phyloP scores from a whole-genome alignment of 2,113 vertebrate genomes.

The Petromus typicus region DNA sequence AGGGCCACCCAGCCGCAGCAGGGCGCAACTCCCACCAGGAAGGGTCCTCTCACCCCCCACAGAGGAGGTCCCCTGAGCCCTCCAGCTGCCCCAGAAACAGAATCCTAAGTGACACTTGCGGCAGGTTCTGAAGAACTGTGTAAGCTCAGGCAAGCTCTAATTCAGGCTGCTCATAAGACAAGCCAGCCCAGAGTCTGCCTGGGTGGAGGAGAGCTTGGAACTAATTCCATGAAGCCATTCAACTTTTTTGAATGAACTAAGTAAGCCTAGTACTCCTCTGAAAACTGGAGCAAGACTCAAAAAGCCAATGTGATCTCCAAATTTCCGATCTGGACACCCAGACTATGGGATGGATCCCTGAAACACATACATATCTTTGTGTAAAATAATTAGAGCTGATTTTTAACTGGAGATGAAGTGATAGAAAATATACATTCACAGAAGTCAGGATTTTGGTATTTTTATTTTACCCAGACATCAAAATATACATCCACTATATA shows the following conservation, averaged over 20 bases:
- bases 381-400: neutral
- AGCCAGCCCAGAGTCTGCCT: neutral
- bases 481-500: neutral
- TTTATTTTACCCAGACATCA: conserved; percentile 1
- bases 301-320: neutral
- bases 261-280: neutral
- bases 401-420: neutral
- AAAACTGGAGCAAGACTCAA: neutral
- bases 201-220: neutral
- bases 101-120: neutral
- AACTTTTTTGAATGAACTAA: neutral
- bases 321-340: neutral
- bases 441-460: conserved; percentile 17
- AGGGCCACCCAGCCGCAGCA: neutral
- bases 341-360: neutral
- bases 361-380: neutral
- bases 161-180: neutral
- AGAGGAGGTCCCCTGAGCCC: neutral
- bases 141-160: neutral
- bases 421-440: neutral
- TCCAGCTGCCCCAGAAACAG: neutral
- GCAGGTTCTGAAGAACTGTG: neutral
- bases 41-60: neutral
- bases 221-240: neutral
- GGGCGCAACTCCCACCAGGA: neutral